These are phyloP conservation scores for Myocastor coypus DNA, from an alignment of 2,113 vertebrate genomes.

Conservation along the genomic window DNA sequence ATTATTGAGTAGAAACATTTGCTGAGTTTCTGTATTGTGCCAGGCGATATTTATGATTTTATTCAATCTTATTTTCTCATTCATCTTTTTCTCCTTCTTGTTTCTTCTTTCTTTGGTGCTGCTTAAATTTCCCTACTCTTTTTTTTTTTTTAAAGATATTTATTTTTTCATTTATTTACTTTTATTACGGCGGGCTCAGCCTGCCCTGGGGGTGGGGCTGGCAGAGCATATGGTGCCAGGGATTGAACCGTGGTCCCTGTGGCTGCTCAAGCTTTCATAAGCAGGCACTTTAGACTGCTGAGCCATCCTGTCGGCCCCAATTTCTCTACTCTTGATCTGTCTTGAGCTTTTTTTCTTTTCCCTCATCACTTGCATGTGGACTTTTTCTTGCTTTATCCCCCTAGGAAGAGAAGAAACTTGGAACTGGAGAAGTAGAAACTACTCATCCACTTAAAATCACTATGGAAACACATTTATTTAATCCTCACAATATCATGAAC, in stretches of 20 bases:
- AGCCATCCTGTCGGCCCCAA: no score
- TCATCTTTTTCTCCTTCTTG: not conserved
- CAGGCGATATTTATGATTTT: not conserved
- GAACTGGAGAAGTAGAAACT: not conserved
- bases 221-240: no score
- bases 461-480: conserved; percentile 43
- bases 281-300: no score
- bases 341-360: not conserved
- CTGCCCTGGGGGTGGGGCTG: no score
- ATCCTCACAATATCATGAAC: conserved; percentile 63
- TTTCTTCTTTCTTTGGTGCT: conserved; percentile 37
- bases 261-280: no score
- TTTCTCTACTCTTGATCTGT: conserved; percentile 50
- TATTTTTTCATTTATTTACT: no score
- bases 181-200: no score
- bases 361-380: conserved; percentile 45
- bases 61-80: not conserved
- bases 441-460: conserved; percentile 35
- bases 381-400: not conserved
- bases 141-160: no score
- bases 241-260: no score
- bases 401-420: conserved; percentile 20
- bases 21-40: accelerated
- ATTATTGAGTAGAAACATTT: not conserved
- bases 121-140: conserved; percentile 55